Base-by-base conservation (phyloP, 2,888 invertebrate genomes). In the Acanthoscelides obtectus region DNA sequence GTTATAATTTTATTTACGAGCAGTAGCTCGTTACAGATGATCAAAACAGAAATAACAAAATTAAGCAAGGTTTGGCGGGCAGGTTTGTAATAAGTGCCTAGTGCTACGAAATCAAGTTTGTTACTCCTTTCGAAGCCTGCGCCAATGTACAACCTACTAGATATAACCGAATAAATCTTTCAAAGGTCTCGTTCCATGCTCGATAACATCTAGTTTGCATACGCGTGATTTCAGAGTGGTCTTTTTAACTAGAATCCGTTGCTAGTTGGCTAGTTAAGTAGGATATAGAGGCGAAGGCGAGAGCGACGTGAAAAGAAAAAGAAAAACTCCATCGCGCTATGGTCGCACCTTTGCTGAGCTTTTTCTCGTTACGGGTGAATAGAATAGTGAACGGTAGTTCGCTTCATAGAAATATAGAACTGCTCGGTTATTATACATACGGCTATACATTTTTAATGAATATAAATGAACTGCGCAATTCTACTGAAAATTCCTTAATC, bases 171-270 rank as follows among this genome's bases (percentile, higher is more conserved):
- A 45, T 45, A 45, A 45, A 45, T 45, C 45, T 45, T 45, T 45
- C 45, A 45, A 45, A 45, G 45, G 5, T 45, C 45, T 45, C 45
- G 45, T 45, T 45, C 45, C 12, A 6, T 12, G 45, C 65, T 20
- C 65, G 73, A 73, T 73, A 71, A 71, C 20, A 73, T 73, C 73
- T 71, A 25, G 71, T 73, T 73, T 73, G 73, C 73, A 73, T 73
- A 73, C 65, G 69, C 71, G 73, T 73, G 73, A 73, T 71, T 64
- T 66, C 70, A 70, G 69, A 70, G 27, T 66, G 68, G 71, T 22
- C 65, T 63, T 73, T 73, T 73, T 70, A 66, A 69, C 69, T 64
- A n/a, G 22, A 64, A 69, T 69, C 22, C 63, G 45, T 64, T 69
- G 64, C 64, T 69, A 64, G 64, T 20, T 69, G 64, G 69, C 69